phyloP scores from a whole-genome alignment of 64 coral and sea anemone species.

The Stylophora pistillata region DNA sequence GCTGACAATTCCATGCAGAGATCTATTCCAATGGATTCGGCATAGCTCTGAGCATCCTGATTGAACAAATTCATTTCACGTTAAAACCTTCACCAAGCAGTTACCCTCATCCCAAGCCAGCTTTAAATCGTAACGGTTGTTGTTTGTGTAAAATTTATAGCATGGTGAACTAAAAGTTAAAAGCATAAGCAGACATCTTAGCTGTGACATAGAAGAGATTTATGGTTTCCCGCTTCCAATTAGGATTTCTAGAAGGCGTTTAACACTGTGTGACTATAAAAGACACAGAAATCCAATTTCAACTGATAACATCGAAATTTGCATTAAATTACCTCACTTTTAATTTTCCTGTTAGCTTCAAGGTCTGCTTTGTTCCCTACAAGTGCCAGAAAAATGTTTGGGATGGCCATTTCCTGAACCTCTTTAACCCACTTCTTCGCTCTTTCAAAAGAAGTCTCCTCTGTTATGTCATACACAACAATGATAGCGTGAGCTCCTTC shows the following conservation, averaged over 20 bases:
- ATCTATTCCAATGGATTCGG: slow-evolving; percentile 43
- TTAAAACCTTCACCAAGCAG: no score
- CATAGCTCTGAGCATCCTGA: slow-evolving; percentile 62
- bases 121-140: no score
- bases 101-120: no score
- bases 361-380: slow-evolving; percentile 73
- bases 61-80: background rate
- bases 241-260: background rate
- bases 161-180: no score
- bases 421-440: slow-evolving; percentile 69
- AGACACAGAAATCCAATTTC: no score
- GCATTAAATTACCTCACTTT: slow-evolving; percentile 49
- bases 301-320: no score
- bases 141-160: no score
- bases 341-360: slow-evolving; percentile 44
- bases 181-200: no score
- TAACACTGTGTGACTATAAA: background rate
- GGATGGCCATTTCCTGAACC: slow-evolving; percentile 62
- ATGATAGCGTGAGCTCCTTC: slow-evolving; percentile 69
- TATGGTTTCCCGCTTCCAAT: no score
- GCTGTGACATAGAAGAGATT: no score
- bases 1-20: slow-evolving; percentile 54
- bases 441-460: slow-evolving; percentile 48
- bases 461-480: slow-evolving; percentile 86
- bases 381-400: slow-evolving; percentile 69